Evolutionary conservation across 1,140 invertebrate species (phyloP).

Genomic region (Heliconius congener): DNA sequence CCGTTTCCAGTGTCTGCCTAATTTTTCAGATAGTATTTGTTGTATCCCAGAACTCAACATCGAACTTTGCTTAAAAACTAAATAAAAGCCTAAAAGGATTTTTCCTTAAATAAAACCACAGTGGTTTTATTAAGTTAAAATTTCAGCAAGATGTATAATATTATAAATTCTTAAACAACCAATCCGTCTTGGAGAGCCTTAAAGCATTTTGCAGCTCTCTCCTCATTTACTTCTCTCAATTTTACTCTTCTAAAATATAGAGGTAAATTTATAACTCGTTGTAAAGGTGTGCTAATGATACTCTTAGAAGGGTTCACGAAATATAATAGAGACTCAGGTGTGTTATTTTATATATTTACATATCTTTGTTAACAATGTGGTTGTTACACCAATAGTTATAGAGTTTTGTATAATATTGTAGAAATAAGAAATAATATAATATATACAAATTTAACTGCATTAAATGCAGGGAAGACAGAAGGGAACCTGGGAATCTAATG

Average conservation of each 20-base stretch:
- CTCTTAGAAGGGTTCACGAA: conserved; percentile 2
- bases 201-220: conserved; percentile 9
- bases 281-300: neutral
- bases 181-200: conserved; percentile 4
- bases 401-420: neutral
- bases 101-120: neutral
- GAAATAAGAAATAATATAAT: too few relatives aligned
- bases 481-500: too few relatives aligned
- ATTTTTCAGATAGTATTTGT: too few relatives aligned
- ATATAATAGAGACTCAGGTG: conserved; percentile 2
- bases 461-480: too few relatives aligned
- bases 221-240: conserved; percentile 1
- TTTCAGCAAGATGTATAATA: conserved; percentile 1
- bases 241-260: conserved; percentile 4
- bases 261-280: conserved; percentile 3
- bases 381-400: neutral
- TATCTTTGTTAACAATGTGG: neutral
- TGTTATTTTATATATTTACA: conserved; percentile 1
- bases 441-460: neutral
- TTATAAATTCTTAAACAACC: conserved; percentile 6
- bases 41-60: too few relatives aligned
- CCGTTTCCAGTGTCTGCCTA: too few relatives aligned
- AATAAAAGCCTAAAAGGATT: too few relatives aligned
- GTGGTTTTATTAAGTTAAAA: neutral
- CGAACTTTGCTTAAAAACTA: too few relatives aligned